phyloP scores from a whole-genome alignment of 2,888 invertebrate genomes.

The Isotomurus palustris region DNA sequence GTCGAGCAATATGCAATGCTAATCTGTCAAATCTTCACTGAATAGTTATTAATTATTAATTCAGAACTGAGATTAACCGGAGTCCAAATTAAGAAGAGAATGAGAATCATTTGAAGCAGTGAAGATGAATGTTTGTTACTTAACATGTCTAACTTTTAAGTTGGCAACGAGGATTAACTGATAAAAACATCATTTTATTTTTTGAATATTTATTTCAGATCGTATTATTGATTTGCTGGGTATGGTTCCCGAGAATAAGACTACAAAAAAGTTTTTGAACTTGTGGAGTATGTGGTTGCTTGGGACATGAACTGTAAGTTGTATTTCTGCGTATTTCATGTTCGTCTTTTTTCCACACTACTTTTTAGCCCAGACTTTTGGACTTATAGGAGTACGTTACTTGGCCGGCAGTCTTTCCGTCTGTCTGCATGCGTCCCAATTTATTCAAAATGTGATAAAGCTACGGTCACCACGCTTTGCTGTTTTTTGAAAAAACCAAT shows the following conservation, averaged over 20 bases:
- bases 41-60: slow-evolving; percentile 48
- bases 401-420: no score
- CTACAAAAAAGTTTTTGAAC: slow-evolving; percentile 96
- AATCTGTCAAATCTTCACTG: not conserved
- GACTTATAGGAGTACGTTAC: no score
- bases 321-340: not conserved
- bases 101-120: slow-evolving; percentile 98
- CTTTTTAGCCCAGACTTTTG: no score
- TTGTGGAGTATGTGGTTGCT: slow-evolving; percentile 99
- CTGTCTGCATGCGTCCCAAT: no score
- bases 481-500: no score
- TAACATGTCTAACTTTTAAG: not conserved
- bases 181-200: slow-evolving; percentile 10
- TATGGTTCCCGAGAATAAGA: slow-evolving; percentile 79
- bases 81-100: slow-evolving; percentile 92
- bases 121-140: slow-evolving; percentile 88
- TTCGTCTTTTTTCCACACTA: no score
- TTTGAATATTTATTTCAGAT: slow-evolving; percentile 63
- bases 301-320: slow-evolving; percentile 99
- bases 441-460: no score
- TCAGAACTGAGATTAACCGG: slow-evolving; percentile 98
- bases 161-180: not conserved
- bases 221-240: no score
- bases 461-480: no score
- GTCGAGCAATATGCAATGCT: not conserved